Percentiles rank a stretch among this genome's conserved stretches.
phyloP scores from a whole-genome alignment of 2,797 vertebrate species.

The Crocodylus rhombifer region DNA sequence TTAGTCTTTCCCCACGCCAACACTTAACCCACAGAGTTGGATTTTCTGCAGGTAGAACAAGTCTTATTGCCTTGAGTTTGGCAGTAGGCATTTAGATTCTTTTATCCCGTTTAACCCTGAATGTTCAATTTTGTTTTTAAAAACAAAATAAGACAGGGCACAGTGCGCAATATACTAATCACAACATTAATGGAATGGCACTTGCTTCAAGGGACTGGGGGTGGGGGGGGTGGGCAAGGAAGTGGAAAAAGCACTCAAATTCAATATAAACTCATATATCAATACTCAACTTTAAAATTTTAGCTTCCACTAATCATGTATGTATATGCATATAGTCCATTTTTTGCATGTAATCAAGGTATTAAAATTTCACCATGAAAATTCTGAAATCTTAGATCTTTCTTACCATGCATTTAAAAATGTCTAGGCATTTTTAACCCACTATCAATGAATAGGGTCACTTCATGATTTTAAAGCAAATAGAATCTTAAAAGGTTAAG shows the following conservation, averaged over 20 bases:
- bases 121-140: background rate
- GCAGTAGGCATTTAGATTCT: background rate
- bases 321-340: background rate
- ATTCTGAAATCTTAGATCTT: too few species aligned
- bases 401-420: background rate
- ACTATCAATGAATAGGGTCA: rapidly evolving
- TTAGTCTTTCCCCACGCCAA: background rate
- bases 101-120: background rate
- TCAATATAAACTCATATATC: background rate
- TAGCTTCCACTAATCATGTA: background rate
- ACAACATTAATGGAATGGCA: background rate
- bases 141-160: background rate
- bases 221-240: too few species aligned
- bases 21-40: background rate
- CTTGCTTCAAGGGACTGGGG: too few species aligned
- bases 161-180: background rate
- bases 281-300: too few species aligned
- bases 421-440: background rate
- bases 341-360: background rate
- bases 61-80: background rate
- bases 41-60: background rate
- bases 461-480: background rate
- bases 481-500: background rate
- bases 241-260: background rate
- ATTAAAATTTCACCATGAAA: background rate